A percentile compares a stretch with the other conserved stretches of the same genome.
These are phyloP conservation scores for Emydura subglobosa DNA, from an alignment of 2,113 vertebrate species.

Conservation along the genomic window DNA sequence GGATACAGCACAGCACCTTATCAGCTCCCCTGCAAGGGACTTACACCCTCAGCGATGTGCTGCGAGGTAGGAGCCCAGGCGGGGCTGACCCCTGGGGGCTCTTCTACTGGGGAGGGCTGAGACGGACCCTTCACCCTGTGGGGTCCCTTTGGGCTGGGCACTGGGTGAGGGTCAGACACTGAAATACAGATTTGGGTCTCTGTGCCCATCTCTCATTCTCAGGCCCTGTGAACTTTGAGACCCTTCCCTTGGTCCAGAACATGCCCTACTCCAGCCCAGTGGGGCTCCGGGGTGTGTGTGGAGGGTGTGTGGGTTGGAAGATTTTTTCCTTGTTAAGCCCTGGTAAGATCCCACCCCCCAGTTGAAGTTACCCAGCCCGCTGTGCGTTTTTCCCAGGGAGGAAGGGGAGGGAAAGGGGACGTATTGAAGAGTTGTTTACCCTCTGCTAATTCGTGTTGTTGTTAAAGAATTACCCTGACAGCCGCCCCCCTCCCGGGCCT, in stretches of 20 bases:
- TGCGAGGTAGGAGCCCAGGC: constrained; percentile 43
- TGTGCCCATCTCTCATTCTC: not conserved
- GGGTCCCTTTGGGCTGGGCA: not conserved
- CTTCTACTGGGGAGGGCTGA: not conserved
- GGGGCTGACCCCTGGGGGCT: not conserved
- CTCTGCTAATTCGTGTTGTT: too few species aligned
- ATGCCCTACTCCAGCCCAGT: not conserved
- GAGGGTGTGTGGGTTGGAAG: too few species aligned
- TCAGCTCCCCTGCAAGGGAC: accelerated
- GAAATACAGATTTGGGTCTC: not conserved
- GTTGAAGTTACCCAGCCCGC: too few species aligned
- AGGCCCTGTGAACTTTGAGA: not conserved
- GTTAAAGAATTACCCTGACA: too few species aligned
- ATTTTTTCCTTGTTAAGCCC: not conserved
- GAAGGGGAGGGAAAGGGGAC: too few species aligned
- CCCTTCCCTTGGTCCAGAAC: not conserved
- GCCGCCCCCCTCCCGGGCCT: too few species aligned
- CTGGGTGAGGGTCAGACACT: not conserved
- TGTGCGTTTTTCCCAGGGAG: too few species aligned
- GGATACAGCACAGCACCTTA: constrained; percentile 17
- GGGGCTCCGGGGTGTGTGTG: too few species aligned
- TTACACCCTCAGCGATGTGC: not conserved
- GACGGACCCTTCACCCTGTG: too few species aligned
- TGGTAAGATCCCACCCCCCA: not conserved
- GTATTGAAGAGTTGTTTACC: too few species aligned